Base-by-base conservation (phyloP, 2,797 vertebrate species). In the Mormyrus hasselquistii region DNA sequence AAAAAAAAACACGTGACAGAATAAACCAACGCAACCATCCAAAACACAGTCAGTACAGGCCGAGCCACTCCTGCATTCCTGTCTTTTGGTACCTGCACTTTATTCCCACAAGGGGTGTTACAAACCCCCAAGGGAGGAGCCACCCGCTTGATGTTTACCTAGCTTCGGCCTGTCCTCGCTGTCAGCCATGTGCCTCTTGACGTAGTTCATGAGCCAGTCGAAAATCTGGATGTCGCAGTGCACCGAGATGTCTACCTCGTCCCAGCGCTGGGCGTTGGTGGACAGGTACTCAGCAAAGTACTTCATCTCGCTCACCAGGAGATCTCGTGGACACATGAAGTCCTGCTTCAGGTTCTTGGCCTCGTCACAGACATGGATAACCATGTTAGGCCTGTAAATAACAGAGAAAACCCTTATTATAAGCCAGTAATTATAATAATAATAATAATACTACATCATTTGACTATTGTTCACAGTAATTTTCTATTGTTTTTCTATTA, bases 191-290 rank as follows among this genome's bases (percentile, higher is more conserved):
- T 97, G 98, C 93, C 98, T 97, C 94, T 98, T 97, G 90, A 99
- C 97, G 0, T 99, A 99, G 95, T 96, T 97, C 93, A 99, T 99
- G 93, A 99, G 96, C 98, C 99, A 99, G 95, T 98, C 97, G 89
- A 99, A 99, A 95, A 99, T 99, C 92, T 99, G 98, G 91, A 99
- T 96, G 0, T 99, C 99, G 52, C 98, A 99, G 94, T 99, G 99
- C 87, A 99, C 98, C 0, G 98, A 99, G 91, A 99, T 99, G 95
- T 99, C 98, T 93, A 99, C 98, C 91, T 99, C 98, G 86, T 99
- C 98, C 98, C 98, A 99, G 91, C 98, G 95, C 95, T 99, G 98
- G 8, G 97, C 91, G 89, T 99, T 98, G 93, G 98, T 95, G 0
- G 98, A 97, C 88, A 99, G 93, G 92, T 99, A 99, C 93, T 99